phyloP scores from a whole-genome alignment of 2,113 vertebrate genomes.

The rabbit (Oryctolagus cuniculus) region DNA sequence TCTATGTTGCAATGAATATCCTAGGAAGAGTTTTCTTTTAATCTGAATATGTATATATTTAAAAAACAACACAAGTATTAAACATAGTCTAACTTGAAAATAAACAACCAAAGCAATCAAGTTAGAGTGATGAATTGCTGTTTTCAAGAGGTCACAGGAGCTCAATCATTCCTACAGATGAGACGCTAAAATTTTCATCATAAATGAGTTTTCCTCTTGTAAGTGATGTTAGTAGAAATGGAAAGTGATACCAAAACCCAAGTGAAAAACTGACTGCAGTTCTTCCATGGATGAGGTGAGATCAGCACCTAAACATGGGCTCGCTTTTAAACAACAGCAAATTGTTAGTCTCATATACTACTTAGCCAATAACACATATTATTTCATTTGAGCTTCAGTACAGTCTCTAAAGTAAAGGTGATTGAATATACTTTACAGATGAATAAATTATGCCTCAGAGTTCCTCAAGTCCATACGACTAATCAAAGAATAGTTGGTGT shows the following conservation, averaged over 20 bases:
- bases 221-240: background rate
- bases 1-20: background rate
- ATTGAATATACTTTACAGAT: background rate
- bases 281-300: background rate
- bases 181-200: background rate
- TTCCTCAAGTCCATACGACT: background rate
- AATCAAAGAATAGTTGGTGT: background rate
- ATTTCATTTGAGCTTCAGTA: background rate
- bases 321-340: background rate
- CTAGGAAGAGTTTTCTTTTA: background rate
- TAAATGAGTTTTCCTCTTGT: background rate
- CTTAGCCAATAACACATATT: background rate
- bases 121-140: background rate
- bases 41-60: background rate
- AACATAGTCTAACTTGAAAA: background rate
- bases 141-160: background rate
- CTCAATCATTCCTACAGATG: background rate
- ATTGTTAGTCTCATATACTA: background rate
- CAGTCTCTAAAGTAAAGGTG: background rate
- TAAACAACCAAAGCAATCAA: background rate
- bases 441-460: background rate
- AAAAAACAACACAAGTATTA: background rate
- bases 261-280: background rate
- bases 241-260: background rate
- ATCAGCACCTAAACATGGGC: background rate